Conservation (phyloP, 2,797 vertebrate genomes). For the Peromyscus nudipes region DNA sequence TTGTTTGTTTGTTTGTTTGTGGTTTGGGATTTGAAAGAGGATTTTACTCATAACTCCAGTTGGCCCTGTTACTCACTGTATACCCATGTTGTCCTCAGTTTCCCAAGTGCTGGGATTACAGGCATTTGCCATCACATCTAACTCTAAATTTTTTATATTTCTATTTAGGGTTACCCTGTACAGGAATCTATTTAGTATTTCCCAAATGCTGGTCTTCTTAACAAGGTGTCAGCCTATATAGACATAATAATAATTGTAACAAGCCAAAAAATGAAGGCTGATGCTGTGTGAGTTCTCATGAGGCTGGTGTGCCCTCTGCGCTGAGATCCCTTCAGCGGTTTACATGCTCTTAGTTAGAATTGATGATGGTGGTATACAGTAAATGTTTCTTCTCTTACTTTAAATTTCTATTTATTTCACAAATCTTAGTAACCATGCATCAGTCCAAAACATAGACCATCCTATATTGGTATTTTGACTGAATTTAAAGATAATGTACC, state of each 20-base stretch:
- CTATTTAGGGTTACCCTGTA: neutral
- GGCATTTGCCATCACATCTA: too few relatives aligned
- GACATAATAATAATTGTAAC: neutral
- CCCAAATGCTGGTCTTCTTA: constrained; percentile 25
- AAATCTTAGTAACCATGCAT: constrained; percentile 47
- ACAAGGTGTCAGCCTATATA: neutral
- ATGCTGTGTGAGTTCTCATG: neutral
- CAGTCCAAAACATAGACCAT: neutral
- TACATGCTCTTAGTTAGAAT: neutral
- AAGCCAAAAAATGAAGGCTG: constrained; percentile 42
- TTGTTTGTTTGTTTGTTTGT: neutral
- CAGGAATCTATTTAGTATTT: constrained; percentile 14
- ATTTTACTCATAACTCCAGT: neutral
- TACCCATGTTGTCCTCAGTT: neutral
- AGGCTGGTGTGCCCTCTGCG: neutral
- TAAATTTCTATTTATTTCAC: constrained; percentile 37
- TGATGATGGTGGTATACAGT: neutral
- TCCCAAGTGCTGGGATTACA: neutral
- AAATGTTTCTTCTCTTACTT: constrained; percentile 55
- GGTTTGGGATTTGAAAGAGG: neutral
- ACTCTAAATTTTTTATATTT: constrained; percentile 28
- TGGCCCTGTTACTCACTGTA: neutral
- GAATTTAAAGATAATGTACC: constrained; percentile 11
- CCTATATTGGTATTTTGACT: constrained; percentile 35
- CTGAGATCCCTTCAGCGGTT: neutral